Evolutionary conservation across 2,797 vertebrate species (phyloP).

Genomic region (Sphenodon punctatus): DNA sequence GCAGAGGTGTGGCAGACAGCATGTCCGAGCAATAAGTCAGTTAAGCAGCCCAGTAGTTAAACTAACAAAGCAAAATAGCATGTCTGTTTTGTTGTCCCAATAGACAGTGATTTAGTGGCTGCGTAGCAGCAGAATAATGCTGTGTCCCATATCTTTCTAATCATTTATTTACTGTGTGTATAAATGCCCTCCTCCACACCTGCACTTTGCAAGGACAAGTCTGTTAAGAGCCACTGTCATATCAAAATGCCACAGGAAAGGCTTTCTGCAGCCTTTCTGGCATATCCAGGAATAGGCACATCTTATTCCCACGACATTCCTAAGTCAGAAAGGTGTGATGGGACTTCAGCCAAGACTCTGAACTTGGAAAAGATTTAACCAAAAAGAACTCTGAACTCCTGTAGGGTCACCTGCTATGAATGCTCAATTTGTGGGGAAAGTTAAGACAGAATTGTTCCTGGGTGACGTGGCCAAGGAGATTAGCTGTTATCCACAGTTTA

Average conservation of each 20-base stretch:
- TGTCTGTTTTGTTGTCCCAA: too few relatives aligned
- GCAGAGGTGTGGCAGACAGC: too few relatives aligned
- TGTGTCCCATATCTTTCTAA: neutral
- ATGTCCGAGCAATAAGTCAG: too few relatives aligned
- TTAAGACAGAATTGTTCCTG: conserved; percentile 51
- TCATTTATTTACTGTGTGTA: neutral
- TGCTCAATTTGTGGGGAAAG: conserved; percentile 63
- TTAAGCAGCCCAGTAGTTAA: too few relatives aligned
- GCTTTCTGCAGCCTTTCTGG: conserved; percentile 13
- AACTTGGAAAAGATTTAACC: conserved; percentile 42
- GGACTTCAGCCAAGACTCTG: conserved; percentile 54
- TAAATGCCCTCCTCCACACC: neutral
- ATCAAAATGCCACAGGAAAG: neutral
- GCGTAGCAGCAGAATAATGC: too few relatives aligned
- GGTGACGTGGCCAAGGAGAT: conserved; percentile 60
- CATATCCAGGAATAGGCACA: neutral
- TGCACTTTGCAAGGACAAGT: neutral
- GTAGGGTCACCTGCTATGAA: conserved; percentile 35
- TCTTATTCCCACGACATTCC: conserved; percentile 45
- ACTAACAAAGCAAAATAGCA: too few relatives aligned
- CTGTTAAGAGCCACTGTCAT: neutral
- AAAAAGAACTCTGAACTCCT: conserved; percentile 27
- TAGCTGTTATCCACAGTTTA: conserved; percentile 53
- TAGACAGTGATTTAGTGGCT: too few relatives aligned
- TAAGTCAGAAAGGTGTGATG: conserved; percentile 5